phyloP scores from a whole-genome alignment of 2,113 vertebrate genomes.

The Hyaena hyaena region DNA sequence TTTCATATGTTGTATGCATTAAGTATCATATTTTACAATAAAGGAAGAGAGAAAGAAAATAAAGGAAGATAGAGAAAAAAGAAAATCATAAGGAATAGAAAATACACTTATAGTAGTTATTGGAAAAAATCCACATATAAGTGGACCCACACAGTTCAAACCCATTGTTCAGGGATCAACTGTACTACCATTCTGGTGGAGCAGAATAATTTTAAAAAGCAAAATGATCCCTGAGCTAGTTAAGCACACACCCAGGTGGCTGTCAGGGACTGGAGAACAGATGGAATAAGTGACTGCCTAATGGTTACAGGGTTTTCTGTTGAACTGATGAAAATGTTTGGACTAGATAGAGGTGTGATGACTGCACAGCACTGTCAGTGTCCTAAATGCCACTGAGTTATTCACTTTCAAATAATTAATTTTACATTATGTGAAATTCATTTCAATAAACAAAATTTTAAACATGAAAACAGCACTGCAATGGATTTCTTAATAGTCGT shows the following conservation, averaged over 20 bases:
- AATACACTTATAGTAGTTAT: background rate
- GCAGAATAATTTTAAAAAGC: background rate
- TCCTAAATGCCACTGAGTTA: background rate
- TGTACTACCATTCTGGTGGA: background rate
- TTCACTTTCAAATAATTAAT: background rate
- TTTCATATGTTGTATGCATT: background rate
- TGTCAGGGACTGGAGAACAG: background rate
- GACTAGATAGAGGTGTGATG: background rate
- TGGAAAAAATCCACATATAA: background rate
- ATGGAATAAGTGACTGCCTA: background rate
- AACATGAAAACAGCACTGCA: background rate
- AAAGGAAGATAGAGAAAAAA: background rate
- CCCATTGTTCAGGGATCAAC: background rate
- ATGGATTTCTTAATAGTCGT: background rate
- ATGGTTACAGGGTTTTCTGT: background rate
- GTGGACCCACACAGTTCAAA: background rate
- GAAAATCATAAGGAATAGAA: background rate
- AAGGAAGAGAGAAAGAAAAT: background rate
- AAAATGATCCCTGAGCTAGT: background rate
- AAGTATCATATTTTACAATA: background rate
- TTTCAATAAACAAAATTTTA: background rate
- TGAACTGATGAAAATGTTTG: background rate
- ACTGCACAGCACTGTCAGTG: background rate
- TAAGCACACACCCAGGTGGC: background rate
- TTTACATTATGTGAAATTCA: slow-evolving; percentile 1